phyloP scores from a whole-genome alignment of 2,113 vertebrate species.

The Lampris megalopsis region DNA sequence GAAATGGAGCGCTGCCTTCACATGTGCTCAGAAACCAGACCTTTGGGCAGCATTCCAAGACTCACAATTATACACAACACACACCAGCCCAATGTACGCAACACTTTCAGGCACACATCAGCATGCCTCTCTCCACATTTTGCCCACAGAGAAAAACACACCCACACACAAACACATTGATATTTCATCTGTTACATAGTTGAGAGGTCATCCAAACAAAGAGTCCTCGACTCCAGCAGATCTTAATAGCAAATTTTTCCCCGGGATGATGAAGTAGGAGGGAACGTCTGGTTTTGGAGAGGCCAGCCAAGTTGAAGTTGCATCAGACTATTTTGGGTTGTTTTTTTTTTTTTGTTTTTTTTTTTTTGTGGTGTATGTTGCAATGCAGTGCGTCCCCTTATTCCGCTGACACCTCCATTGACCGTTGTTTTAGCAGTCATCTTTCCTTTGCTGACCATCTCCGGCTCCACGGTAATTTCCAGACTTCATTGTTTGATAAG shows the following conservation, averaged over 20 bases:
- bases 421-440: not conserved
- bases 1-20: not conserved
- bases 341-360: constrained; percentile 34
- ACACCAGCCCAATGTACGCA: constrained; percentile 52
- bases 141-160: constrained; percentile 45
- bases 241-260: constrained; percentile 70
- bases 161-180: constrained; percentile 43
- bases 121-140: constrained; percentile 48
- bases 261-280: constrained; percentile 61
- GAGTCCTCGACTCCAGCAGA: constrained; percentile 60
- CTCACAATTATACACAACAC: constrained; percentile 53
- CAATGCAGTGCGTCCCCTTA: not conserved
- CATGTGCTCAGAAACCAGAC: not conserved
- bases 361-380: not conserved
- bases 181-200: constrained; percentile 68
- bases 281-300: constrained; percentile 55
- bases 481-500: constrained; percentile 37
- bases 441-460: constrained; percentile 2
- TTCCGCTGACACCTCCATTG: constrained; percentile 18
- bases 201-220: constrained; percentile 68
- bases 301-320: constrained; percentile 45
- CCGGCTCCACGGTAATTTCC: constrained; percentile 17
- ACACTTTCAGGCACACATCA: constrained; percentile 46
- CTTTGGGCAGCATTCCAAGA: constrained; percentile 12
- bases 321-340: constrained; percentile 48